phyloP scores from a whole-genome alignment of 2,113 vertebrate species.

The Toxotes jaculatrix region DNA sequence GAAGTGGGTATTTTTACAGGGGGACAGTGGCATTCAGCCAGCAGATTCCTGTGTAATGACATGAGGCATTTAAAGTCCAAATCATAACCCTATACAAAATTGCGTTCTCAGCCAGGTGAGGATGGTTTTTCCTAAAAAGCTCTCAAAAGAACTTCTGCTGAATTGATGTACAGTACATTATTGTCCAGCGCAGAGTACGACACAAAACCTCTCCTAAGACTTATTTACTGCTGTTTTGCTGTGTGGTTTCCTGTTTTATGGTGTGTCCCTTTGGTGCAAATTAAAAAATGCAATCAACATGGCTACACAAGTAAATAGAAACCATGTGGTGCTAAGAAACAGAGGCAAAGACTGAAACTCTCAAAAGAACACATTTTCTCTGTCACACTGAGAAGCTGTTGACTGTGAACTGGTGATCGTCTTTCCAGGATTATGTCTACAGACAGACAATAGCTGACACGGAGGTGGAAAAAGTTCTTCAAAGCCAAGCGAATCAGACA shows the following conservation, averaged over 20 bases:
- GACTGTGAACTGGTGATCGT: neutral
- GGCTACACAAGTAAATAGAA: conserved; percentile 29
- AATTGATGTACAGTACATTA: neutral
- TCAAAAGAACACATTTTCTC: neutral
- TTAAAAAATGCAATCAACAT: conserved; percentile 42
- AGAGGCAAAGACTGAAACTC: neutral
- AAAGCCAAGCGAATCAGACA: neutral
- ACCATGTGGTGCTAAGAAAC: conserved; percentile 32
- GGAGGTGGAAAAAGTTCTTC: neutral
- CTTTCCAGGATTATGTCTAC: neutral
- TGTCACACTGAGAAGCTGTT: neutral
- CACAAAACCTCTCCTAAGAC: neutral
- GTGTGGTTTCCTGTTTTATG: conserved; percentile 43
- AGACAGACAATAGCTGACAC: neutral
- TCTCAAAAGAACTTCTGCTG: neutral
- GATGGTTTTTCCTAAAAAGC: neutral
- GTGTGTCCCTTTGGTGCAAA: conserved; percentile 39
- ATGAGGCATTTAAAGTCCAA: neutral
- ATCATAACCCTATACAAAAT: neutral
- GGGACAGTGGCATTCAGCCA: neutral
- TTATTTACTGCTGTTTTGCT: conserved; percentile 26
- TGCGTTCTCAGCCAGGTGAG: neutral
- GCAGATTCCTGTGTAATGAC: conserved; percentile 36
- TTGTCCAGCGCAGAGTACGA: neutral
- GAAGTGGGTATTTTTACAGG: neutral